Conservation (phyloP, 2,113 vertebrate species). For the Nannobrachium achirus region DNA sequence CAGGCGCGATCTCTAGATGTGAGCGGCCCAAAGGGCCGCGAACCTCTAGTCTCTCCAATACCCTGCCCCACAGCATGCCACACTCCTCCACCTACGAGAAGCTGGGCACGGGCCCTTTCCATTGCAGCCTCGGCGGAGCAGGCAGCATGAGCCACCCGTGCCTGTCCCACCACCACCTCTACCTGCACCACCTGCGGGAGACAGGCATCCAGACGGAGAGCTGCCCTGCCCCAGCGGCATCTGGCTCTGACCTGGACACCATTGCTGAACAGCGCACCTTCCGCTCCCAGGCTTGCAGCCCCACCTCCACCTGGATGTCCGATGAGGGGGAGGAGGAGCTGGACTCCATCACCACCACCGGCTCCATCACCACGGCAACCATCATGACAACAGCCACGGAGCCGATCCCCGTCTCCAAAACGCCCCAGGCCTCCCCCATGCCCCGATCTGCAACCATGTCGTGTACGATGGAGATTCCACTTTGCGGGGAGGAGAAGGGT, state of each 20-base stretch:
- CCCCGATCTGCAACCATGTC: slow-evolving; percentile 59
- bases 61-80: slow-evolving; percentile 72
- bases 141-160: slow-evolving; percentile 81
- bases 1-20: too few relatives aligned
- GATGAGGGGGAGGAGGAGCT: slow-evolving; percentile 83
- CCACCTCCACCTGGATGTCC: slow-evolving; percentile 83
- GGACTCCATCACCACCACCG: slow-evolving; percentile 71
- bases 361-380: slow-evolving; percentile 61
- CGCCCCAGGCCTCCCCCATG: slow-evolving; percentile 31
- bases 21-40: too few relatives aligned
- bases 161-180: slow-evolving; percentile 80
- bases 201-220: slow-evolving; percentile 94
- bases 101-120: slow-evolving; percentile 72
- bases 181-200: slow-evolving; percentile 86
- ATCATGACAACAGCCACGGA: slow-evolving; percentile 70
- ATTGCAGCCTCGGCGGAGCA: slow-evolving; percentile 57
- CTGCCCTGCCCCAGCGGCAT: slow-evolving; percentile 69
- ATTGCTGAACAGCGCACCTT: slow-evolving; percentile 93
- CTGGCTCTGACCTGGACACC: slow-evolving; percentile 87
- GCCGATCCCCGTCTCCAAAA: slow-evolving; percentile 55
- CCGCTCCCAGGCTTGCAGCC: slow-evolving; percentile 88
- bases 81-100: slow-evolving; percentile 87
- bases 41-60: too few relatives aligned
- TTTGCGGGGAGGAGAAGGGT: neutral
- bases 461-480: slow-evolving; percentile 55